Base-by-base conservation (phyloP, 2,113 vertebrate genomes). In the Xerus inauris region DNA sequence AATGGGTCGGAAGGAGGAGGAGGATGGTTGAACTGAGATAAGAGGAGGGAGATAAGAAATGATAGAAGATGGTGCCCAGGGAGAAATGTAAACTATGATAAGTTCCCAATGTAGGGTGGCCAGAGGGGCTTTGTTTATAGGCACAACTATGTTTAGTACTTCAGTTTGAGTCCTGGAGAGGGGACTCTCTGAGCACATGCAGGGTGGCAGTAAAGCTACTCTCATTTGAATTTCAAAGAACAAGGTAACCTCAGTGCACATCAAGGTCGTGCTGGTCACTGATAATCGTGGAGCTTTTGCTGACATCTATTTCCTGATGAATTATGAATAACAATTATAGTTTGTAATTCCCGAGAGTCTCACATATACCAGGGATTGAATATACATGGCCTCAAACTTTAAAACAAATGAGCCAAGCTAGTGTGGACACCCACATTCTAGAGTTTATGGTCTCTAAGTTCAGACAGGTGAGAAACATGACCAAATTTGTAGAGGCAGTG, bases 151-250 rank as follows among this genome's bases (percentile, higher is more conserved):
- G 14, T 89, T 10, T 64, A 79, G 69, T n/a, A 83, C 62, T 89
- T 64, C 16, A 67, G 51, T 77, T 57, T 89, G 45, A 38, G 17
- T n/a, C n/a, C 38, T 8, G 28, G 17, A 8, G 38, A 42, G 86
- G 32, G 62, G 40, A n/a, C 45, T 65, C 49, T 73, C 90, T n/a
- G 28, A 57, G 9, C 71, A 64, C 9, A 10, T 3, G n/a, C 45
- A 49, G 69, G 3, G 30, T 45, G 28, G 69, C 40, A 6, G 24
- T 1, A 42, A 82, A 87, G 64, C 51, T 57, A 38, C 51, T 80
- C 89, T n/a, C n/a, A 40, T 67, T 47, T 69, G 49, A 65, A 88
- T 90, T 65, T 59, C n/a, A 90, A 94, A 85, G 49, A 62, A 49
- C 65, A 57, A 40, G 67, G 47, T 22, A 51, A 72, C 28, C 51